Percentiles rank a stretch among this genome's conserved stretches.
These are phyloP conservation scores for Nothoprocta perdicaria DNA, from an alignment of 2,113 vertebrate species.

Conservation along the genomic window DNA sequence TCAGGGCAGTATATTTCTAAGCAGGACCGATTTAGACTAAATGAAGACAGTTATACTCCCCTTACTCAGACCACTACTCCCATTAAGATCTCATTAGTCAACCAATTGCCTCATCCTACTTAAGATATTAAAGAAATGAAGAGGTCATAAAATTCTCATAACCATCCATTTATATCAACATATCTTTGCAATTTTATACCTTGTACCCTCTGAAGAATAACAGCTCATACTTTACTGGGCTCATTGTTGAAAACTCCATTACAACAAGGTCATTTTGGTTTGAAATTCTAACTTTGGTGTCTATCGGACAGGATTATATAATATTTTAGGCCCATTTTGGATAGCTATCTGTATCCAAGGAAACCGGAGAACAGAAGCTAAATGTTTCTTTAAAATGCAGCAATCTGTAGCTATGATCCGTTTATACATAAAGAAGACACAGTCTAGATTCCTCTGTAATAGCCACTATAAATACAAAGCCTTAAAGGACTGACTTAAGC, in stretches of 20 bases:
- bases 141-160: constrained; percentile 62
- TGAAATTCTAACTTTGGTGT: background rate
- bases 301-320: background rate
- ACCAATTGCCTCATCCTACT: constrained; percentile 50
- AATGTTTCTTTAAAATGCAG: background rate
- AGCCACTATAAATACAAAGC: background rate
- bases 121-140: constrained; percentile 62
- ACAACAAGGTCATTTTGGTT: background rate
- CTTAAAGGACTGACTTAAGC: background rate
- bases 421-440: background rate
- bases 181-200: background rate
- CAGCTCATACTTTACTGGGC: background rate
- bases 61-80: constrained; percentile 23
- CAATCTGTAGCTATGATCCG: background rate
- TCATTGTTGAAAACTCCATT: background rate
- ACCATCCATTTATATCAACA: constrained; percentile 34
- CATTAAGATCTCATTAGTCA: constrained; percentile 69
- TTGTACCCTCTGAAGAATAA: constrained; percentile 9
- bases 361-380: background rate
- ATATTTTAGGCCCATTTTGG: background rate
- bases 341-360: background rate
- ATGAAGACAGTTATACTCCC: constrained; percentile 31
- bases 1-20: constrained; percentile 7
- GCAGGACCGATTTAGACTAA: constrained; percentile 23
- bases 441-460: background rate